These are phyloP conservation scores for Cirrhinus molitorella DNA, from an alignment of 2,797 vertebrate genomes.

Conservation along the genomic window DNA sequence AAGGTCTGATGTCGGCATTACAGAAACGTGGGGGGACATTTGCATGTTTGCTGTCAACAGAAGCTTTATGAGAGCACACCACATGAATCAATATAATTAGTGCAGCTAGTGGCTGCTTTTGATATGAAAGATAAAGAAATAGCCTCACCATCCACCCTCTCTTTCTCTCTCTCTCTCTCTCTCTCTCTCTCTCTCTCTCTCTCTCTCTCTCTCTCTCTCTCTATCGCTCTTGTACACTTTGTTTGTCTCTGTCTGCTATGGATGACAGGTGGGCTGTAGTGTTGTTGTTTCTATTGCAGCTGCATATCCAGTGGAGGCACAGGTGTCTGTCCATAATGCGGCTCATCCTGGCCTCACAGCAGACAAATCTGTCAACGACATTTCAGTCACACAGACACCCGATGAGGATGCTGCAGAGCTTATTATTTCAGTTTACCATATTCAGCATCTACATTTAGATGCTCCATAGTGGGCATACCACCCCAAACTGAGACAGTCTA, in stretches of 20 bases:
- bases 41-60: conserved; percentile 53
- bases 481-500: not conserved
- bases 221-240: conserved; percentile 9
- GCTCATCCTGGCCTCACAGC: conserved; percentile 35
- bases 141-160: not conserved
- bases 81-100: conserved; percentile 58
- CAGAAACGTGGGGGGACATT: conserved; percentile 41
- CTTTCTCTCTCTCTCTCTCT: not conserved
- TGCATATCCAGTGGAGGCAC: conserved; percentile 42
- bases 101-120: conserved; percentile 42
- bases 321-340: conserved; percentile 38
- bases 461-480: not conserved
- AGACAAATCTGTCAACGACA: conserved; percentile 23
- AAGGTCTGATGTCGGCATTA: conserved; percentile 53
- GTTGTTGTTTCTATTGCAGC: conserved; percentile 36
- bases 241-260: conserved; percentile 29
- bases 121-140: conserved; percentile 45
- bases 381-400: conserved; percentile 19
- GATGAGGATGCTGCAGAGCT: not conserved
- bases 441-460: not conserved
- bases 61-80: conserved; percentile 42
- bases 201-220: not conserved
- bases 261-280: conserved; percentile 44
- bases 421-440: conserved; percentile 12
- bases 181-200: conserved; percentile 12